Evolutionary conservation across 2,888 invertebrate genomes (phyloP), one percentile per base, ranked within the genome.

Genomic region (Hetaerina titia): DNA sequence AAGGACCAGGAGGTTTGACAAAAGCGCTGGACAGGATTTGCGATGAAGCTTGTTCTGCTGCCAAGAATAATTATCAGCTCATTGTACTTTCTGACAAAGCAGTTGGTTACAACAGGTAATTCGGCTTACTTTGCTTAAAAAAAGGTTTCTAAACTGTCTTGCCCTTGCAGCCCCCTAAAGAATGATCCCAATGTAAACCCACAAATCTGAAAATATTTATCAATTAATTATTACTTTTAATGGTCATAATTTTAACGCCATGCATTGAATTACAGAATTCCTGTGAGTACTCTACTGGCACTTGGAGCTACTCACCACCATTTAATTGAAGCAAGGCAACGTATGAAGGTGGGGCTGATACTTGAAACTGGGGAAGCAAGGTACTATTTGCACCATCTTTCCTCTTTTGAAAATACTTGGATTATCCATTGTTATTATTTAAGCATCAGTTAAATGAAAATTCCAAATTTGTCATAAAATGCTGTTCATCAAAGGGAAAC

Each of bases 311-410:
- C 99, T 2, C 99, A 99, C 97, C 99, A 99, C 96, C 98, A 99
- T 96, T 97, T 99, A 96, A 99, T 99, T 96, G 99, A 99, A 96
- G 98, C 99, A 63, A 98, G 99, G 74, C 98, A 99, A 96, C 98
- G 99, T 94, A 99, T 99, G 99, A 99, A 99, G 96, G 98, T 99
- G 56, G 99, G 99, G 74, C 97, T 99, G 95, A 98, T 99, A 95
- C 97, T 99, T 95, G 99, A 99, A 97, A 99, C 99, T 0, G 99
- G 98, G 2, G 99, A 99, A 97, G 99, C 99, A 0, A 98, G 99
- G 96, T 99, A 98, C 96, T 95, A 95, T 31, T 81, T 81, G 4
- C 45, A 45, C 4, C 45, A 45, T 45, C 45, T 60, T 60, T 60
- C 60, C 60, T 60, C 60, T 1, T 60, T 11, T 60, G 0, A 11